Evolutionary conservation across 2,797 vertebrate species (phyloP), one percentile per base, ranked within the genome.

Genomic region (Triplophysa bombifrons): DNA sequence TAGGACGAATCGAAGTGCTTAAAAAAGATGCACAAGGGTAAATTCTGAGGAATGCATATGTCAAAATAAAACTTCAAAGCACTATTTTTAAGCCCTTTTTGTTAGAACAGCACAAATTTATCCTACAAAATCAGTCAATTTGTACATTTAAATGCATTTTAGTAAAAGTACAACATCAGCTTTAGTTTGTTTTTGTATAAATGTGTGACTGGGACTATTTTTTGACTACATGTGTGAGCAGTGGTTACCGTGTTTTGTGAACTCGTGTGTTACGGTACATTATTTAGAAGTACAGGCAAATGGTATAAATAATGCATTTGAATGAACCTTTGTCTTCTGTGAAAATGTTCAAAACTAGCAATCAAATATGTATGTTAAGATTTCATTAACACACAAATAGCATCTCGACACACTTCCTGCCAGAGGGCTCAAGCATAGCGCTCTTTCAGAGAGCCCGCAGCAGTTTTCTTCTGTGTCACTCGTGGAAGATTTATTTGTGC

Each of bases 281-380:
- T 83, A 85, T 87, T 82, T 81, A 83, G 65, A 76, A 74, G 72
- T 74, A 16, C 20, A 67, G 41, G 30, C 66, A 68, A 76, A 64
- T 2, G 4, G 22, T 61, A 60, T 86, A 67, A 86, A 87, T 85
- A 84, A 87, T 83, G 71, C 64, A 86, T 74, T 67, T 70, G 53
- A 63, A 73, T 60, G 61, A 80, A 73, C 34, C 56, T 53, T 68
- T 55, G 41, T 75, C 72, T 75, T 76, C 67, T 60, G 66, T 60
- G 30, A 4, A 63, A 64, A 60, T 51, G 34, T 72, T 3, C 25
- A 80, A 63, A 66, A 82, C 69, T 27, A 38, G n/a, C 22, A 48
- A 83, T 80, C 53, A 82, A 82, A 84, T 82, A 83, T 85, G 82
- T 61, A 77, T 85, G 76, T 75, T 87, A 46, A 44, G 55, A 55